Percentiles rank a stretch among this genome's conserved stretches.
phyloP scores from a whole-genome alignment of 2,113 vertebrate species.

The Gallinago jamesoni region DNA sequence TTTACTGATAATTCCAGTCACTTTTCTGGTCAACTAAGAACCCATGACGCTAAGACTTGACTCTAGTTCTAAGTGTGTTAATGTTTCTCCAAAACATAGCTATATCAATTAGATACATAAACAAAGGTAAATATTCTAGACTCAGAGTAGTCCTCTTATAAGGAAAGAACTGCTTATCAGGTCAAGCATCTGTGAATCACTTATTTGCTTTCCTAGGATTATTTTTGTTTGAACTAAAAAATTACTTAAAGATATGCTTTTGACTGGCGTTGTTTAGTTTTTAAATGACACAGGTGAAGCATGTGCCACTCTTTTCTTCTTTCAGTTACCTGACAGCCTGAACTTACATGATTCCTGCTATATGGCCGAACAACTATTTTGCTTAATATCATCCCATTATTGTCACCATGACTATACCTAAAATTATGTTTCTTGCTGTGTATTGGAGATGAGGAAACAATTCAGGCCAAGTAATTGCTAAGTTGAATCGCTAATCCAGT shows the following conservation, averaged over 20 bases:
- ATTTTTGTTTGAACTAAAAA: not conserved
- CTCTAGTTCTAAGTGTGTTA: not conserved
- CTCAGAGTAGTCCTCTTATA: constrained; percentile 9
- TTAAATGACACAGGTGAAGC: not conserved
- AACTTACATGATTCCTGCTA: not conserved
- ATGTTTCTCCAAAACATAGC: not conserved
- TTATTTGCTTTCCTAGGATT: constrained; percentile 14
- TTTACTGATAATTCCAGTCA: not conserved
- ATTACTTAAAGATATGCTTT: not conserved
- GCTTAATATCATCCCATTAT: not conserved
- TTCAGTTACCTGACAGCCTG: not conserved
- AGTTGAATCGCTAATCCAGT: not conserved
- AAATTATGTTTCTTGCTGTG: not conserved
- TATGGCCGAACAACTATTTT: not conserved
- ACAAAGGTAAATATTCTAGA: not conserved
- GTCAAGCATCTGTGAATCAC: not conserved
- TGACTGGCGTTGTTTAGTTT: not conserved
- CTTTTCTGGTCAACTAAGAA: not conserved
- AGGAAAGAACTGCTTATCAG: not conserved
- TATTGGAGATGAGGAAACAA: not conserved
- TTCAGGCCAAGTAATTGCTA: not conserved
- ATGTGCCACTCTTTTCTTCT: not conserved
- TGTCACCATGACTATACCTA: not conserved
- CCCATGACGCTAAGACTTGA: not conserved
- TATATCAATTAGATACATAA: not conserved